These are phyloP conservation scores for Hippocampus abdominalis DNA, from an alignment of 2,113 vertebrate species.

Conservation along the genomic window DNA sequence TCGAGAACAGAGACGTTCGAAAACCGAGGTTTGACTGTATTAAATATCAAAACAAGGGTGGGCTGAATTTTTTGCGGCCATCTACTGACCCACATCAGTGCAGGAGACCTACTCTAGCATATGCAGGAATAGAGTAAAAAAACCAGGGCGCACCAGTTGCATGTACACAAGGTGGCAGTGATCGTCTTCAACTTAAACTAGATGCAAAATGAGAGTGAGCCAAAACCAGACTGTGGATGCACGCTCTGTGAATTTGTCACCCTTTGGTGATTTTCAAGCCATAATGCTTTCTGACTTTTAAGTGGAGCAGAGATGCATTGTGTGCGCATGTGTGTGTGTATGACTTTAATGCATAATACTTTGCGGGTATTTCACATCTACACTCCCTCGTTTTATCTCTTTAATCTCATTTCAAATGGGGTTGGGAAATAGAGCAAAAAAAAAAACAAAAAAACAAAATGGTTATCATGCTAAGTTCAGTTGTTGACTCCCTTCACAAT, in stretches of 20 bases:
- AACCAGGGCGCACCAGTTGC: conserved; percentile 33
- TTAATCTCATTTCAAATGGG: background rate
- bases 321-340: background rate
- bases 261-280: conserved; percentile 46
- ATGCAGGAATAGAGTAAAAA: background rate
- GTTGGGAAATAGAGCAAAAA: background rate
- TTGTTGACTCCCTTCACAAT: background rate
- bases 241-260: conserved; percentile 36
- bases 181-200: conserved; percentile 35
- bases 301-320: conserved; percentile 28
- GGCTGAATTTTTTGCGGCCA: background rate
- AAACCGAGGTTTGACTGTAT: no score
- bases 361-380: background rate
- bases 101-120: background rate
- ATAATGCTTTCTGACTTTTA: conserved; percentile 41
- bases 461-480: background rate
- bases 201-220: conserved; percentile 45
- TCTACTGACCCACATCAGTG: no score
- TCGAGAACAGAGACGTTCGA: no score
- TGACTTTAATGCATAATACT: background rate
- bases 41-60: no score
- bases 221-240: conserved; percentile 33
- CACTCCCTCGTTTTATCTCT: background rate
- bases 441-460: background rate
- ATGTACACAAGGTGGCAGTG: conserved; percentile 11